phyloP scores from a whole-genome alignment of 92 coral and sea anemone species.

The Pocillopora grandis region DNA sequence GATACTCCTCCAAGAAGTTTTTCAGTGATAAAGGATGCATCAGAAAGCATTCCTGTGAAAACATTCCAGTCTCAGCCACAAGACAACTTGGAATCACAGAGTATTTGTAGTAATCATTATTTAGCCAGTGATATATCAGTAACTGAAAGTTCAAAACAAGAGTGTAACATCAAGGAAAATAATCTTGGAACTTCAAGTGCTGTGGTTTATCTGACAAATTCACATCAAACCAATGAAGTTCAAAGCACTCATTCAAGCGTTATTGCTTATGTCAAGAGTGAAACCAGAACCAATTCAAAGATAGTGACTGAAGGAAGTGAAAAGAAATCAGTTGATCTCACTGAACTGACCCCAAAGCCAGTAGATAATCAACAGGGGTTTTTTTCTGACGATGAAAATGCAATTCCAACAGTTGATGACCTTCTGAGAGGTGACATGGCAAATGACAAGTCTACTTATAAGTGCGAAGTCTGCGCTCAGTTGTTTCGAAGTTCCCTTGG shows the following conservation, averaged over 20 bases:
- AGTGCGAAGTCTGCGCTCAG: conserved; percentile 93
- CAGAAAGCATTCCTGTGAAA: neutral
- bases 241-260: conserved; percentile 16
- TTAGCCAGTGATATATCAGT: neutral
- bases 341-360: neutral
- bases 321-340: conserved; percentile 26
- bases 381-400: conserved; percentile 19
- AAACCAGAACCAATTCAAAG: neutral
- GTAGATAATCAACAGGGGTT: conserved; percentile 17
- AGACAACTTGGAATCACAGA: neutral
- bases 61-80: neutral
- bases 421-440: conserved; percentile 55
- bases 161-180: neutral
- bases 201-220: conserved; percentile 1
- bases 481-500: conserved; percentile 92
- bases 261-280: conserved; percentile 27
- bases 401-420: conserved; percentile 41
- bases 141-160: neutral
- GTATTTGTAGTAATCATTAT: neutral
- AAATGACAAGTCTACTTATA: conserved; percentile 63
- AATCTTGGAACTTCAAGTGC: conserved; percentile 6
- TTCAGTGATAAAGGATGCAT: neutral
- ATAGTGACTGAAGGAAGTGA: neutral
- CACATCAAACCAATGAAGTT: neutral
- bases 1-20: neutral